Percentiles rank a stretch among this genome's conserved stretches.
These are phyloP conservation scores for Heliocidaris tuberculata DNA, from an alignment of 35 echinoderm and acorn worm species.

Conservation along the genomic window DNA sequence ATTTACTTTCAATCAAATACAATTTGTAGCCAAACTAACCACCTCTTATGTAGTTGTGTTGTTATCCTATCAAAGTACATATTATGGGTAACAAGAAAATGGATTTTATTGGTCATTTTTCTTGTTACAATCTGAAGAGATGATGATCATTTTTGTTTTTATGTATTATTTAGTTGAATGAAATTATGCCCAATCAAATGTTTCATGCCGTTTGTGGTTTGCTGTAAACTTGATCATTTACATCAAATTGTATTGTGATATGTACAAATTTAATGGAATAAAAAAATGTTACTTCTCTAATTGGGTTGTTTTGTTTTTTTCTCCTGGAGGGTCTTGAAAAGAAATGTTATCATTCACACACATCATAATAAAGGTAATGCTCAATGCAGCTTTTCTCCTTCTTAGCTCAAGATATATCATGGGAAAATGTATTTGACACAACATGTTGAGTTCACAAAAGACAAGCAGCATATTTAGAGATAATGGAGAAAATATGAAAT, in stretches of 20 bases:
- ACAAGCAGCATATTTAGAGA: too few species aligned
- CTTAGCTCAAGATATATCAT: too few species aligned
- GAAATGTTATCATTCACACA: too few species aligned
- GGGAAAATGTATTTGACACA: too few species aligned
- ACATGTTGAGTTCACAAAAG: too few species aligned
- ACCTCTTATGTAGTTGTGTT: neutral
- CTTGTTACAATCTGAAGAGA: neutral
- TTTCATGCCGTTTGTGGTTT: neutral
- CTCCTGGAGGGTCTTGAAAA: too few species aligned
- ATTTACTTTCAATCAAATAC: too few species aligned
- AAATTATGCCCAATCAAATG: neutral
- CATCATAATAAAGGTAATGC: too few species aligned
- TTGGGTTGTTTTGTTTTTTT: neutral
- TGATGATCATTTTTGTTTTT: neutral
- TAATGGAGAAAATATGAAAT: too few species aligned
- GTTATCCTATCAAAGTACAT: neutral
- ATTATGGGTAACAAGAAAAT: neutral
- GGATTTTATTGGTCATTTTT: neutral
- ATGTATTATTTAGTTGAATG: neutral
- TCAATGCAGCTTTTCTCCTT: too few species aligned
- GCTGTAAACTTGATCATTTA: neutral
- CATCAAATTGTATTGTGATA: constrained; percentile 10
- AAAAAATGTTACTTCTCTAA: neutral
- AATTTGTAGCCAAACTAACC: neutral
- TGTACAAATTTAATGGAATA: neutral